Base-by-base conservation (phyloP, 2,888 invertebrate species). In the Caenorhabditis macrosperma region DNA sequence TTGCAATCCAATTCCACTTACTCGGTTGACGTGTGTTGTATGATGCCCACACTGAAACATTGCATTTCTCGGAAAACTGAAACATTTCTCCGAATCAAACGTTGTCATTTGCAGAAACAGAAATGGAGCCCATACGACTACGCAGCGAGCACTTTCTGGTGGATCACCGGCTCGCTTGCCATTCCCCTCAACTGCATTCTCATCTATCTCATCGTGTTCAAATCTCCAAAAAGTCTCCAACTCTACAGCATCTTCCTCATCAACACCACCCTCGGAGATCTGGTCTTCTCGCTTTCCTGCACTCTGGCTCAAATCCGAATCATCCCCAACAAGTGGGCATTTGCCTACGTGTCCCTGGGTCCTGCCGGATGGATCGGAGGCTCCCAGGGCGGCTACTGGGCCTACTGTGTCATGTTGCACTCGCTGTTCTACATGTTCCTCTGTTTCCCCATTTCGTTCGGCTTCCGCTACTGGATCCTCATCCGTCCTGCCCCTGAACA, bases 251-350 rank as follows among this genome's bases (percentile, higher is more conserved):
- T 85, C 30, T 83, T 85, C 33, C 55, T 85, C 20, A 60, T 78
- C 33, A 85, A 85, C 67, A 78, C 72, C 6, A 80, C 82, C 0
- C 38, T 85, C 15, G 77, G 82, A 0, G 85, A 85, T 41, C 26
- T 85, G 20, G 74, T 81, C 7, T 85, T 81, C 52, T 59, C 81
- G 0, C 22, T 82, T 28, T 77, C 83, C 4, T 69, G 72, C 20
- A 80, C 82, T 0, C n/a, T 82, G 38, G 81, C 80, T 10, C 85
- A 85, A 59, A 83, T 83, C n/a, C 83, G 86, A 72, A 66, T 86
- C n/a, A 85, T 86, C 41, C 86, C 86, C 1, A 84, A 84, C 63
- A 83, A 82, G 74, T 86, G 84, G 84, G 85, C 84, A 0, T 86
- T 86, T 50, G 84, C 84, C 17, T 86, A 86, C 50, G 83, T 86